These are phyloP conservation scores for Idaea aversata DNA, from an alignment of 2,888 invertebrate genomes.

Conservation along the genomic window DNA sequence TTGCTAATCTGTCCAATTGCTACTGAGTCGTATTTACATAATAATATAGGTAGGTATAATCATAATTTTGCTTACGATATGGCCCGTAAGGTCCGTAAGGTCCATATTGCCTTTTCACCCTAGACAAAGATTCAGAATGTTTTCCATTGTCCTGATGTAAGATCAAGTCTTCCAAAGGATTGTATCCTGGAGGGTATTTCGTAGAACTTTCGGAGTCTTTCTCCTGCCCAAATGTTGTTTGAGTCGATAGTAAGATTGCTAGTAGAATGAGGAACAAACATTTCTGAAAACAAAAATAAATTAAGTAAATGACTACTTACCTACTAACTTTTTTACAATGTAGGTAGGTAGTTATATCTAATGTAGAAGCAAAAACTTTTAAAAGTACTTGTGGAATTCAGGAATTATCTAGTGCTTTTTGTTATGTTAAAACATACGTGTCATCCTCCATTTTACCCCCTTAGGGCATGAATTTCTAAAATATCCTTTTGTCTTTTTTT, in stretches of 20 bases:
- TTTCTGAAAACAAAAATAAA: constrained; percentile 34
- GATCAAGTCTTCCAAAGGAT: constrained; percentile 40
- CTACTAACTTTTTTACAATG: too few species aligned
- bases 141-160: constrained; percentile 34
- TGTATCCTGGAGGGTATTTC: constrained; percentile 30
- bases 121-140: constrained; percentile 30
- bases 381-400: too few species aligned
- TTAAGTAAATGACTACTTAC: background rate
- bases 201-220: constrained; percentile 16
- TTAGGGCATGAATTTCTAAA: too few species aligned
- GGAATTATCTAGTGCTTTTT: too few species aligned
- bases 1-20: too few species aligned
- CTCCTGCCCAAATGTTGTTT: constrained; percentile 27
- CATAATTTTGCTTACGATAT: constrained; percentile 32
- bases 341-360: too few species aligned
- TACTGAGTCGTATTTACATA: too few species aligned
- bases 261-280: constrained; percentile 24
- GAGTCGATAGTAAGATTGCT: constrained; percentile 27
- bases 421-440: too few species aligned
- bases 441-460: too few species aligned
- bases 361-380: too few species aligned
- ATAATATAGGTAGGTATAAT: too few species aligned
- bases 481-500: too few species aligned
- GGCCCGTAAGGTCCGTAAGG: constrained; percentile 15
- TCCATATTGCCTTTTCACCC: constrained; percentile 47